These are phyloP conservation scores for Strix aluco DNA, from an alignment of 2,113 vertebrate species.

Conservation along the genomic window DNA sequence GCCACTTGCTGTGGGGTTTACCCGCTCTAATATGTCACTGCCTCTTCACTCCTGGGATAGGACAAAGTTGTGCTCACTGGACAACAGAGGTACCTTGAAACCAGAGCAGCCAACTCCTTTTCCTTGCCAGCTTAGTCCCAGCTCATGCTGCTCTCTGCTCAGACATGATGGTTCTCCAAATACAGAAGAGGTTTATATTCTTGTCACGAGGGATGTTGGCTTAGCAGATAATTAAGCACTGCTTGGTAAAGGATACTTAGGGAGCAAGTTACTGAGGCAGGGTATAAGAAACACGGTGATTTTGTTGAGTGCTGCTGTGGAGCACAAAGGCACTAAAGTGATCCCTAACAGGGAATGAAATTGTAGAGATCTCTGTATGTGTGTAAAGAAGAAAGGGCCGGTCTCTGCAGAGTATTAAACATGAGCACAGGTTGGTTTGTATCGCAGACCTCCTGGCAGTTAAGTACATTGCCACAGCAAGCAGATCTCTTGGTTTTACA, in stretches of 20 bases:
- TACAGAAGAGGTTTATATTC: background rate
- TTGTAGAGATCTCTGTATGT: background rate
- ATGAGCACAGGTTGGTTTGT: background rate
- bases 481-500: background rate
- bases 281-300: background rate
- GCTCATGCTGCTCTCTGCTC: background rate
- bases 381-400: background rate
- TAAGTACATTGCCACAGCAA: background rate
- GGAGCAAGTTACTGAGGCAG: background rate
- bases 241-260: background rate
- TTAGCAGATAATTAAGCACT: background rate
- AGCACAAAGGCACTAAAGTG: background rate
- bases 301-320: background rate
- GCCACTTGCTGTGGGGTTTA: rapidly evolving
- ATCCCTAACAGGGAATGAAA: background rate
- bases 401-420: background rate
- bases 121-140: background rate
- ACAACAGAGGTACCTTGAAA: background rate
- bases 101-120: background rate
- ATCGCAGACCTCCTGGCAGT: background rate
- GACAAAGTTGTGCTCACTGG: background rate
- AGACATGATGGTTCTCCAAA: background rate
- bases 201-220: background rate
- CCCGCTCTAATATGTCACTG: background rate
- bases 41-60: background rate